These are phyloP conservation scores for Trimorus sp. DNA, from an alignment of 2,888 invertebrate genomes.

Conservation along the genomic window DNA sequence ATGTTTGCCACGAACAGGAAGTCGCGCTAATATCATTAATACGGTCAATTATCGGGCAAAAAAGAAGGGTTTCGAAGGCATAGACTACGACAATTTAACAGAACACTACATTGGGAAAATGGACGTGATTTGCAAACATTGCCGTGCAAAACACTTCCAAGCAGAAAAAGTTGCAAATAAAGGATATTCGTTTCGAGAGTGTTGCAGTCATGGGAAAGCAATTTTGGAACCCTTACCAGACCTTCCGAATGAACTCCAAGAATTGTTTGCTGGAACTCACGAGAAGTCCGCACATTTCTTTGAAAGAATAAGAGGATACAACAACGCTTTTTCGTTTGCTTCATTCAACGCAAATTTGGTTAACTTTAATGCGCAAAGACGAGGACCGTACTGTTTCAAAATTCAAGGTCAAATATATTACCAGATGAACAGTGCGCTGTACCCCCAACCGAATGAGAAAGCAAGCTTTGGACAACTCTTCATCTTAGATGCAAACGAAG, in stretches of 20 bases:
- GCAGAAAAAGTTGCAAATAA: not conserved
- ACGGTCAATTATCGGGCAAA: too few relatives aligned
- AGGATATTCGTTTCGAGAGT: not conserved
- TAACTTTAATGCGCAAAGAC: slow-evolving; percentile 1
- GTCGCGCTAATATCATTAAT: too few relatives aligned
- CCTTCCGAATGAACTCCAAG: too few relatives aligned
- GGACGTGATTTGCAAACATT: not conserved
- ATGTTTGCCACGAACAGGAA: too few relatives aligned
- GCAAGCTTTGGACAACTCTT: slow-evolving; percentile 1
- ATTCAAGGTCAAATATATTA: slow-evolving; percentile 2
- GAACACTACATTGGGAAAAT: slow-evolving; percentile 1
- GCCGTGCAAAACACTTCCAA: not conserved
- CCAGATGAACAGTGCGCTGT: not conserved
- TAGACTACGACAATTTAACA: too few relatives aligned
- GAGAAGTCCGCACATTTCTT: too few relatives aligned
- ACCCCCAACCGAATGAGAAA: not conserved
- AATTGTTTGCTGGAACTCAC: too few relatives aligned
- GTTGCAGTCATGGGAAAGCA: slow-evolving; percentile 4
- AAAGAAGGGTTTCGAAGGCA: too few relatives aligned
- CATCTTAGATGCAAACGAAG: not conserved
- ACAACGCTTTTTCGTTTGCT: too few relatives aligned
- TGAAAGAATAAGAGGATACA: too few relatives aligned
- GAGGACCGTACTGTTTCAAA: slow-evolving; percentile 4
- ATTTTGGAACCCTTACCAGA: not conserved
- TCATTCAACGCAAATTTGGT: not conserved